Conservation (phyloP, 2,888 invertebrate species). For the Chydorus sphaericus region DNA sequence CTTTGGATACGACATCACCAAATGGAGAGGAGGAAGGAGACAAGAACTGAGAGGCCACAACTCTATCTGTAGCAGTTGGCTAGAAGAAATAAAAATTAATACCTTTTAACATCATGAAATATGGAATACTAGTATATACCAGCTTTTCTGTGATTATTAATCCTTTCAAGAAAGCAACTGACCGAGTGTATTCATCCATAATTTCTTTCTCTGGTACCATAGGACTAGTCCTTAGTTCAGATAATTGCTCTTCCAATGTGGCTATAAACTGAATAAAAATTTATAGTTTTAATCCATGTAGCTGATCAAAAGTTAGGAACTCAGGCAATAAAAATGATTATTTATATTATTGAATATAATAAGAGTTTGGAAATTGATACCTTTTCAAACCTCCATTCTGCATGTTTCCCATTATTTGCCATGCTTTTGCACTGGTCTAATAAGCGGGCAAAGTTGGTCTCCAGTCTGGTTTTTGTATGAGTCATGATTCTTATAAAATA, state of each 20-base stretch:
- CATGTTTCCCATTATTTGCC: constrained; percentile 6
- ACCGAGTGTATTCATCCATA: constrained; percentile 1
- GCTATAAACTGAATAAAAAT: background rate
- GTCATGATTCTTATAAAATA: no score
- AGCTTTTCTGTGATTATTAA: constrained; percentile 4
- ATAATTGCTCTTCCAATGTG: constrained; percentile 8
- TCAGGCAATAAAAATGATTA: no score
- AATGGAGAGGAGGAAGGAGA: background rate
- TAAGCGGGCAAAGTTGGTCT: constrained; percentile 1
- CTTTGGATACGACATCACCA: constrained; percentile 2
- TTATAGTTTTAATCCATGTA: background rate
- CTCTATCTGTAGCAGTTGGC: constrained; percentile 7
- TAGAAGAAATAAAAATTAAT: background rate
- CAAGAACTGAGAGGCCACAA: constrained; percentile 8
- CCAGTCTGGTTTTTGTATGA: constrained; percentile 5
- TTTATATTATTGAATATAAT: no score
- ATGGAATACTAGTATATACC: background rate
- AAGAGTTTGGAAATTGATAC: no score
- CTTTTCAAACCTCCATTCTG: constrained; percentile 9
- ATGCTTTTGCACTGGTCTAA: constrained; percentile 9
- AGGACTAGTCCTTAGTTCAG: background rate
- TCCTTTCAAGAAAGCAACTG: constrained; percentile 3
- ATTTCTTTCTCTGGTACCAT: constrained; percentile 1
- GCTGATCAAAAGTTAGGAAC: no score
- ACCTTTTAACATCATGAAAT: background rate